These are phyloP conservation scores for Sander lucioperca DNA, from an alignment of 2,113 vertebrate genomes.

Conservation along the genomic window DNA sequence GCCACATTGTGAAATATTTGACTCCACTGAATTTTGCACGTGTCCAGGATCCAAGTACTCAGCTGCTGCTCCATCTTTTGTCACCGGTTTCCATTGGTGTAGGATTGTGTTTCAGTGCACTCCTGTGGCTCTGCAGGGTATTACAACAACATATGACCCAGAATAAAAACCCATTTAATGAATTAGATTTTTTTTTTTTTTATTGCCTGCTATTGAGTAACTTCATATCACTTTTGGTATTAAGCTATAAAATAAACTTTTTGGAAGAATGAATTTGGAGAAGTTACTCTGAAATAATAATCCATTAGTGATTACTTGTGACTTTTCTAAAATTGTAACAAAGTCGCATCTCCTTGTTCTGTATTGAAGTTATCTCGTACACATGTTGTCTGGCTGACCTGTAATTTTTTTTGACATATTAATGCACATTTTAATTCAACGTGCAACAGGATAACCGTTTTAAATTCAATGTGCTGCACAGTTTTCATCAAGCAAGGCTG, in stretches of 20 bases:
- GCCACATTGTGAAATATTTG: neutral
- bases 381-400: too few relatives aligned
- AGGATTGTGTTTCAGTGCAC: neutral
- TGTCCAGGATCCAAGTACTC: neutral
- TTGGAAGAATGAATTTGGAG: neutral
- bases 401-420: neutral
- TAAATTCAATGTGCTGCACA: neutral
- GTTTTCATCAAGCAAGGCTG: neutral
- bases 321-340: too few relatives aligned
- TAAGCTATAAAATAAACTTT: neutral
- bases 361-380: too few relatives aligned
- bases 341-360: too few relatives aligned
- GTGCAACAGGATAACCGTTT: neutral
- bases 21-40: neutral
- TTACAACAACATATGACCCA: neutral
- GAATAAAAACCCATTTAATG: neutral
- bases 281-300: neutral
- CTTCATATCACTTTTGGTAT: neutral
- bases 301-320: neutral
- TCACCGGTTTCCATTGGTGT: too few relatives aligned
- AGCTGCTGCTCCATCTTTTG: neutral
- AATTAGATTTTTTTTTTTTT: too few relatives aligned
- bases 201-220: neutral
- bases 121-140: conserved; percentile 27
- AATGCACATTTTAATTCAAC: neutral